Conservation (phyloP, 1,140 invertebrate species). For the Philotrypesis tridentata region DNA sequence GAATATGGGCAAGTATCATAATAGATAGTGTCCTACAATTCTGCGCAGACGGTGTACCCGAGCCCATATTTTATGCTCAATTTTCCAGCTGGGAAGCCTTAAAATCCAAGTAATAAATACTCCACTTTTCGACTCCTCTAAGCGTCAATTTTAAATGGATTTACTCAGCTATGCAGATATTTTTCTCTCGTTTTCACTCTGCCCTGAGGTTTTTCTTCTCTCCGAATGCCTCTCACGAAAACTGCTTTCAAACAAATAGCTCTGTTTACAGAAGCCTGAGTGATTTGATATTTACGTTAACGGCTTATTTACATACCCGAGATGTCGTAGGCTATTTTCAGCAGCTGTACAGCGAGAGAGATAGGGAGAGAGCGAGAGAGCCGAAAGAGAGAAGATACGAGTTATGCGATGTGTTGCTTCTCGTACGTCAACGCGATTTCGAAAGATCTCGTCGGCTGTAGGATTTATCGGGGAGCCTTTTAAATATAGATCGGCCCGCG, state of each 20-base stretch:
- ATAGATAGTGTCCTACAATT: too few species aligned
- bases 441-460: background rate
- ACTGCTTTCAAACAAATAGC: constrained; percentile 12
- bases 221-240: background rate
- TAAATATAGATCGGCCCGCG: background rate
- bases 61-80: too few species aligned
- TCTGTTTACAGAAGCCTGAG: constrained; percentile 20
- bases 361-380: too few species aligned
- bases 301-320: constrained; percentile 13
- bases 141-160: too few species aligned
- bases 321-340: constrained; percentile 19
- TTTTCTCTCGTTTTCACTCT: background rate
- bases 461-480: background rate
- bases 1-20: too few species aligned
- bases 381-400: background rate
- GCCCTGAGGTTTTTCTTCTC: background rate
- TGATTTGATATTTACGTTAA: constrained; percentile 33
- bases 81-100: too few species aligned
- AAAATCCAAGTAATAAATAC: too few species aligned
- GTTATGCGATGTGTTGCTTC: background rate
- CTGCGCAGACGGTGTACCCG: too few species aligned
- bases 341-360: background rate
- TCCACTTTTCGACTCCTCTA: too few species aligned
- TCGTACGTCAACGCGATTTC: constrained; percentile 10
- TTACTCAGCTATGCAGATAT: too few species aligned